Percentiles rank a stretch among this genome's conserved stretches.
Conservation (phyloP, 92 coral and sea anemone species). For the Plumapathes pennacea region DNA sequence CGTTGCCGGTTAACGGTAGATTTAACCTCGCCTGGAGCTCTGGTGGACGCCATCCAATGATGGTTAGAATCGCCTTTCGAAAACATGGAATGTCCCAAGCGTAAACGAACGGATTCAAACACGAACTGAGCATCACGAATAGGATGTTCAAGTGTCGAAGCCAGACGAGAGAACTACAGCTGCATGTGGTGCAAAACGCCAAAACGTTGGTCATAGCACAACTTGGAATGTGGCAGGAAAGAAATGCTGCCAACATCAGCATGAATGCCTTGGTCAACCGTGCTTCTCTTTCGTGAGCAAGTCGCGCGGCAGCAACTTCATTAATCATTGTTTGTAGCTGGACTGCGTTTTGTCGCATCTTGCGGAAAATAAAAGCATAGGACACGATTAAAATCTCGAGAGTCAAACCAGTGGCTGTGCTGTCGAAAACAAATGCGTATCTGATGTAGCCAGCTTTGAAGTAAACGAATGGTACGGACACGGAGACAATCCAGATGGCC, state of each 20-base stretch:
- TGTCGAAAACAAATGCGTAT: slow-evolving; percentile 63
- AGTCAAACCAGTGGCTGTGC: slow-evolving; percentile 59
- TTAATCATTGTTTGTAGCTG: slow-evolving; percentile 3
- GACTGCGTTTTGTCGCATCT: slow-evolving; percentile 4
- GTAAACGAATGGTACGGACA: slow-evolving; percentile 57
- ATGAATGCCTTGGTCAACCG: slow-evolving; percentile 39
- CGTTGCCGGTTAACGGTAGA: too few relatives aligned
- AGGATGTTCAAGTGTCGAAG: slow-evolving; percentile 68
- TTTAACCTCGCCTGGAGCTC: too few relatives aligned
- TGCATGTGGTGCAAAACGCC: slow-evolving; percentile 64
- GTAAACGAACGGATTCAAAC: too few relatives aligned
- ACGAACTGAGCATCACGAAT: slow-evolving; percentile 56
- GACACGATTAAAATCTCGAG: slow-evolving; percentile 41
- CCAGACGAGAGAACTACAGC: slow-evolving; percentile 57
- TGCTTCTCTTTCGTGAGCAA: too few relatives aligned
- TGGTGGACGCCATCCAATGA: too few relatives aligned
- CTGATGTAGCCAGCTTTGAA: slow-evolving; percentile 54
- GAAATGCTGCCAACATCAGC: slow-evolving; percentile 39
- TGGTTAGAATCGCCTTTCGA: too few relatives aligned
- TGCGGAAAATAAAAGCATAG: slow-evolving; percentile 39
- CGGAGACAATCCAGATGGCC: slow-evolving; percentile 56
- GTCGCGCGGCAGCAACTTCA: too few relatives aligned
- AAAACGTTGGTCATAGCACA: slow-evolving; percentile 55
- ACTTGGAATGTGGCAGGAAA: slow-evolving; percentile 56
- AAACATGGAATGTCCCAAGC: too few relatives aligned